Base-by-base conservation (phyloP, 37 sponge, comb jelly and placozoan genomes). In the Bolinopsis microptera region DNA sequence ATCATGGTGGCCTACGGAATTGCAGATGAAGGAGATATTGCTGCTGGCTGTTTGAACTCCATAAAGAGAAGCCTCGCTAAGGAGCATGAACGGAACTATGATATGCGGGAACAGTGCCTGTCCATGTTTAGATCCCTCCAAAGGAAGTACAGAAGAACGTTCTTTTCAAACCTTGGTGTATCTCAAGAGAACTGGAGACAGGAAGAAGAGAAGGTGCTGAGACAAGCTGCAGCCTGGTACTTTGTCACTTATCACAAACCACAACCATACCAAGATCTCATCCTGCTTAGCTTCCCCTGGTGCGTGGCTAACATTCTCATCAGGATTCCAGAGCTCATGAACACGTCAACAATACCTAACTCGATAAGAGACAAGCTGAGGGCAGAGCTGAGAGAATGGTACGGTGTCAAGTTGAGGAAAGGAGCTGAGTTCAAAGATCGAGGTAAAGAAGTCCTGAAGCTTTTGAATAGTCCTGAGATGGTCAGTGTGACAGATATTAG, bases 211-310 rank as follows among this genome's bases (percentile, higher is more conserved):
- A 38, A 40, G 28, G 90, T 40, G 31, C 31, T 86, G 90, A 86
- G 90, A 40, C 90, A 86, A 48, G 90, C 90, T 39, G 90, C 90
- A 41, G 90, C 90, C 61, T 86, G 90, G 90, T 86, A 86, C 61
- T 86, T 28, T 27, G 90, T 86, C n/a, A 41, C 90, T 25, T 86
- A 86, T 30, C 38, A 39, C 30, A 13, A 39, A 40, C 90, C 90
- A 25, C 36, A 16, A 23, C 33, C 18, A 35, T 48, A 86, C 61
- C 90, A 86, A 27, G 90, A 38, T 36, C 61, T 41, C 61, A 39
- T 39, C 0, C 90, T 86, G 30, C 90, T 86, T 48, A 28, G 30
- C 27, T 86, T 86, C 61, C 90, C 90, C 27, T 86, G 90, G 90
- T 86, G 90, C 36, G 90, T 86, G 23, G 61, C 48, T 21, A 26